Evolutionary conservation across 2,797 vertebrate genomes (phyloP), one percentile per base, ranked within the genome.

Genomic region (Crenuchus spilurus): DNA sequence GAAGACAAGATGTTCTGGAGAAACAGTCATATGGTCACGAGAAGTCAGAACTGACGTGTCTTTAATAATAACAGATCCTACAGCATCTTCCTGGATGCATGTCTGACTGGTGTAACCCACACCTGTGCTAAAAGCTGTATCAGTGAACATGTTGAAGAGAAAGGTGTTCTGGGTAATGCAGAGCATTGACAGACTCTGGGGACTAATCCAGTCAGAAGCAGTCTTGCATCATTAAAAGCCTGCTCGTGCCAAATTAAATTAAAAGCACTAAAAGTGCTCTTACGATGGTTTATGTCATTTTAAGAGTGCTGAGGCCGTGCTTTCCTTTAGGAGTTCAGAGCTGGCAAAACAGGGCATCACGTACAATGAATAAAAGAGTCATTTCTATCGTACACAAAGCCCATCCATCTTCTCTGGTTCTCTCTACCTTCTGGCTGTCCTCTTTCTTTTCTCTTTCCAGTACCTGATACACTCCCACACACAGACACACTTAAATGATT

Each of bases 211-310:
- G n/a, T 42, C 69, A 63, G 75, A 84, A 69, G 58, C 55, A 14
- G 74, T 31, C 49, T 65, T 79, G 69, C 57, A 26, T 64, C 70
- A 78, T 72, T 86, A 84, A 79, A 75, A 80, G 76, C 76, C 70
- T 24, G 20, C 14, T 64, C 69, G 70, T 11, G 60, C 71, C 72
- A 76, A 80, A 75, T 83, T 26, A 64, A 78, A 81, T 83, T 77
- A 88, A 76, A 78, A 77, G 51, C 4, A 46, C 67, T 78, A 65
- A 66, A 74, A 71, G 74, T 76, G 68, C 48, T 63, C 62, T 42
- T 51, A 63, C 11, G 28, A 52, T 66, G 5, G 28, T 39, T 77
- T 65, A 77, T 77, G 67, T 61, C 71, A 49, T 72, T 62, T 68
- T 6, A 35, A 72, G 77, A 57, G 60, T 28, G 74, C 74, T 79